phyloP scores from a whole-genome alignment of 2,888 invertebrate species.

The Tillus elongatus region DNA sequence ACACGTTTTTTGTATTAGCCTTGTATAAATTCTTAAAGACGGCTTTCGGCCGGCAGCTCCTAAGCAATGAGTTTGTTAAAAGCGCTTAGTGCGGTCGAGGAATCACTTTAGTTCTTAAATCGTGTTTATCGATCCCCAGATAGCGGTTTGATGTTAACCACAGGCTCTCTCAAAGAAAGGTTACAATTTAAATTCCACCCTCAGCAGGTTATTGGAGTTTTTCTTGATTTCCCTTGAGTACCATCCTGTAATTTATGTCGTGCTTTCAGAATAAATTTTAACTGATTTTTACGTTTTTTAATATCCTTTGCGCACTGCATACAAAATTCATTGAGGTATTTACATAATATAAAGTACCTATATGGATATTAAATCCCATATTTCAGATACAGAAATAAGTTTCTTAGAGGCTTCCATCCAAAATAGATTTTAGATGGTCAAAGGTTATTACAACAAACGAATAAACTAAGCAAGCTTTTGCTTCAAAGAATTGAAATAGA shows the following conservation, averaged over 20 bases:
- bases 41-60: slow-evolving; percentile 5
- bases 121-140: slow-evolving; percentile 32
- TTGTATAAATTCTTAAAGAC: no score
- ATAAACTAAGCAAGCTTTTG: no score
- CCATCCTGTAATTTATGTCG: slow-evolving; percentile 23
- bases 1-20: no score
- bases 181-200: slow-evolving; percentile 30
- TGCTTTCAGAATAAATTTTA: neutral
- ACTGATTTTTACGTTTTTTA: neutral
- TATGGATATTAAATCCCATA: no score
- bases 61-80: slow-evolving; percentile 19
- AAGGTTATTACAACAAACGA: no score
- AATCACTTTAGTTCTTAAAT: slow-evolving; percentile 33
- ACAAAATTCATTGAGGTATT: slow-evolving; percentile 1
- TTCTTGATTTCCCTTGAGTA: slow-evolving; percentile 31
- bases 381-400: no score
- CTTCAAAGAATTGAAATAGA: no score
- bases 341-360: slow-evolving; percentile 1
- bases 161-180: slow-evolving; percentile 27
- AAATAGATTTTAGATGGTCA: no score
- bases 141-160: slow-evolving; percentile 30
- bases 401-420: no score
- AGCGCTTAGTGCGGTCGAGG: slow-evolving; percentile 19
- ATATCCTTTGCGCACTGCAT: neutral
- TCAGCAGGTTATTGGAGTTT: slow-evolving; percentile 31